Conservation (phyloP, 92 coral and sea anemone genomes). For the Porites evermanni region DNA sequence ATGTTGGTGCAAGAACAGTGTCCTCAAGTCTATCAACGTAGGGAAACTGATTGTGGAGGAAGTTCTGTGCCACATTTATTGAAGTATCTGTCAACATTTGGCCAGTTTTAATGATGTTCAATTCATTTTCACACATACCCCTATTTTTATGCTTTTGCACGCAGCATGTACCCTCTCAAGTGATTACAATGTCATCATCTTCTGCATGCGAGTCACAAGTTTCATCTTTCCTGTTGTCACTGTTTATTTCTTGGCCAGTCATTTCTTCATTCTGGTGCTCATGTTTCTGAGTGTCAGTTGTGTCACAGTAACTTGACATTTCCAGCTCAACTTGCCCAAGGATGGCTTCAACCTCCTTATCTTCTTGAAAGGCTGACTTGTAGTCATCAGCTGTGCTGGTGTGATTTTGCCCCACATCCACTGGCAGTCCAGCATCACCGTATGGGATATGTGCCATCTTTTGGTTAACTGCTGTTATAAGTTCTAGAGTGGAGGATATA, state of each 20-base stretch:
- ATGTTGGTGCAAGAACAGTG: conserved; percentile 50
- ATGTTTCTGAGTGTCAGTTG: neutral
- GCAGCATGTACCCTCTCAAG: neutral
- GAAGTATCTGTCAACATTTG: conserved; percentile 38
- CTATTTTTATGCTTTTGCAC: neutral
- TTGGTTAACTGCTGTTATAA: neutral
- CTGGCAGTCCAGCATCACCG: conserved; percentile 16
- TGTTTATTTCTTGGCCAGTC: neutral
- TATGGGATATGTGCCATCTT: conserved; percentile 1
- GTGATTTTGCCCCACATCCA: neutral
- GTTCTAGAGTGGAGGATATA: neutral
- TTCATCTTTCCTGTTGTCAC: neutral
- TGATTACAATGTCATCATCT: neutral
- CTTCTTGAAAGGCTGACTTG: no score
- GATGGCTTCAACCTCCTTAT: neutral
- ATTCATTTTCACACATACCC: neutral
- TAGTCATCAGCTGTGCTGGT: no score
- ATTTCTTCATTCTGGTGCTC: neutral
- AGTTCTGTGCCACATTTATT: conserved; percentile 38
- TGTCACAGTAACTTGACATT: neutral
- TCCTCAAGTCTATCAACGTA: conserved; percentile 37
- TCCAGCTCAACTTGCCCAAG: neutral
- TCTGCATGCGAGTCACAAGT: neutral
- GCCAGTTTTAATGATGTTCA: neutral
- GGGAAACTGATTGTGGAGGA: conserved; percentile 31